Evolutionary conservation across 2,888 invertebrate species (phyloP).

Genomic region (Lydus trimaculatus): DNA sequence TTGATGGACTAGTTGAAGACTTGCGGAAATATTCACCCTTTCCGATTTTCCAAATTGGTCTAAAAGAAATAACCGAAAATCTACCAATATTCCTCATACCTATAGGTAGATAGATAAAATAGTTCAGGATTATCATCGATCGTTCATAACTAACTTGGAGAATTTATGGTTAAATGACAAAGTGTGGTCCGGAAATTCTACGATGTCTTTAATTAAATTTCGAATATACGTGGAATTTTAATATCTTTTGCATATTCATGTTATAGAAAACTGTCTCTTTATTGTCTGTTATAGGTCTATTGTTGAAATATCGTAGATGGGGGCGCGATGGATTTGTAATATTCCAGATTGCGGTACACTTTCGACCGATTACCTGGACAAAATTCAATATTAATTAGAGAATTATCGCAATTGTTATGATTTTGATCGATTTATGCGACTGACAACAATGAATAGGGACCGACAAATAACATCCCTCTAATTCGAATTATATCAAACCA

Average conservation of each 20-base stretch:
- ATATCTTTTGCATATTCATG: constrained; percentile 43
- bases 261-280: constrained; percentile 17
- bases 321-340: not conserved
- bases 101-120: too few relatives aligned
- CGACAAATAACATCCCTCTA: not conserved
- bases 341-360: not conserved
- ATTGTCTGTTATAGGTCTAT: not conserved
- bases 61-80: not conserved
- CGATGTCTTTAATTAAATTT: constrained; percentile 37
- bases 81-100: too few relatives aligned
- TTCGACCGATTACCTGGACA: not conserved
- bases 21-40: constrained; percentile 13
- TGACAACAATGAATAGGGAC: not conserved
- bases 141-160: not conserved
- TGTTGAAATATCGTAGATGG: not conserved
- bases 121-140: not conserved
- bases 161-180: not conserved
- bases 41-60: not conserved
- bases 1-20: not conserved
- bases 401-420: too few relatives aligned
- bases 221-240: constrained; percentile 41
- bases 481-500: not conserved
- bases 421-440: too few relatives aligned
- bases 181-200: not conserved
- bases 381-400: not conserved